Evolutionary conservation across 2,888 invertebrate genomes (phyloP), one percentile per base, ranked within the genome.

Genomic region (Julus scanicus): DNA sequence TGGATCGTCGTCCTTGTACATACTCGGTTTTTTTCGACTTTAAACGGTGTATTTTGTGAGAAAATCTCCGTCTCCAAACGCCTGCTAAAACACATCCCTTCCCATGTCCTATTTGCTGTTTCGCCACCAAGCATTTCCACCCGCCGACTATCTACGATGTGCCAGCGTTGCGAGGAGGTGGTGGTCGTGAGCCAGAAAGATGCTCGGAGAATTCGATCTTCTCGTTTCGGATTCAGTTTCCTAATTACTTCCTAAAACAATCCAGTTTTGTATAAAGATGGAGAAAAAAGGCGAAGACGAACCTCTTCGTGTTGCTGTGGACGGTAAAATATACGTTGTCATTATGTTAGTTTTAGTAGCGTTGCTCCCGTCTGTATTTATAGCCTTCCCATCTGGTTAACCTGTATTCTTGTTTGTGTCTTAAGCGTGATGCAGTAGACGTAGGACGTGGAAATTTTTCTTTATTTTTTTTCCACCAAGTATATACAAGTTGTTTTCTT

Each of bases 271-370:
- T 44, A 44, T 3, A 44, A 57, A 57, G 57, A 57, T 57, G 57
- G 57, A 57, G 57, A 57, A 57, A 57, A 57, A 57, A 57, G 57
- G 57, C 57, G 57, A 57, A 57, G 57, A 57, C n/a, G 17, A 57
- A 17, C 57, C 57, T 57, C 57, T 57, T 57, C 57, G 57, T 57
- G 57, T 57, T 4, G n/a, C 57, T 2, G 57, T 57, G n/a, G 57
- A 57, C 57, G 57, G 57, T 57, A 57, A 57, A 57, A 53, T 53
- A 53, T 57, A n/a, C n/a, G 1, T 57, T 57, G 57, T 57, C 57
- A n/a, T n/a, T 57, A 57, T n/a, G 4, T 57, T 57, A 57, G 57
- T n/a, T 57, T 57, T n/a, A 17, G 57, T 57, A 17, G 5, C 57
- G 57, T 57, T 57, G 57, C 57, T n/a, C 57, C 57, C 57, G 57